These are phyloP conservation scores for Edolisoma coerulescens DNA, from an alignment of 2,113 vertebrate genomes.

Conservation along the genomic window DNA sequence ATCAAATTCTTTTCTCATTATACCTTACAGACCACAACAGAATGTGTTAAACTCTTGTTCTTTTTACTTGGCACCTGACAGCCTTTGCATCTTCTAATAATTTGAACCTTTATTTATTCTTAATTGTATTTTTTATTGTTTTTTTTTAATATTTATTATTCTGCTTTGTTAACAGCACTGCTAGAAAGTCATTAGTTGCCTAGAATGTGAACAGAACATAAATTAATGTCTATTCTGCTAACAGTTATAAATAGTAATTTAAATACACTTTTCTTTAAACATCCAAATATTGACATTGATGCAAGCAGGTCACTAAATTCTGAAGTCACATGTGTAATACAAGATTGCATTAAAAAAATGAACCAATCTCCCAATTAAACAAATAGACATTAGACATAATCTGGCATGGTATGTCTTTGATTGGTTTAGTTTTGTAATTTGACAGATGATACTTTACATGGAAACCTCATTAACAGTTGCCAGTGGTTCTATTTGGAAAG, in stretches of 20 bases:
- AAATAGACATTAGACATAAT: not conserved
- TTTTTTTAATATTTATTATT: not conserved
- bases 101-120: not conserved
- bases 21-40: not conserved
- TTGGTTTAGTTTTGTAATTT: slow-evolving; percentile 1
- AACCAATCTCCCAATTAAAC: not conserved
- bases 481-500: slow-evolving; percentile 19
- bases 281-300: not conserved
- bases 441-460: not conserved
- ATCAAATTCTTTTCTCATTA: not conserved
- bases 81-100: not conserved
- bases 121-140: not conserved
- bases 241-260: not conserved
- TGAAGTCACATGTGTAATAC: not conserved
- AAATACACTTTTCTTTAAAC: not conserved
- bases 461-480: slow-evolving; percentile 38
- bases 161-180: not conserved
- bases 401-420: not conserved
- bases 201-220: not conserved
- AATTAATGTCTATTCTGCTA: not conserved
- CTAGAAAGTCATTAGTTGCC: not conserved
- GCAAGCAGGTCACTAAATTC: not conserved
- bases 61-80: not conserved
- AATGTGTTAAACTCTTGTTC: not conserved
- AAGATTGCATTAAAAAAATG: not conserved